These are phyloP conservation scores for Oryzias dopingdopingensis DNA, from an alignment of 2,797 vertebrate species.

Conservation along the genomic window DNA sequence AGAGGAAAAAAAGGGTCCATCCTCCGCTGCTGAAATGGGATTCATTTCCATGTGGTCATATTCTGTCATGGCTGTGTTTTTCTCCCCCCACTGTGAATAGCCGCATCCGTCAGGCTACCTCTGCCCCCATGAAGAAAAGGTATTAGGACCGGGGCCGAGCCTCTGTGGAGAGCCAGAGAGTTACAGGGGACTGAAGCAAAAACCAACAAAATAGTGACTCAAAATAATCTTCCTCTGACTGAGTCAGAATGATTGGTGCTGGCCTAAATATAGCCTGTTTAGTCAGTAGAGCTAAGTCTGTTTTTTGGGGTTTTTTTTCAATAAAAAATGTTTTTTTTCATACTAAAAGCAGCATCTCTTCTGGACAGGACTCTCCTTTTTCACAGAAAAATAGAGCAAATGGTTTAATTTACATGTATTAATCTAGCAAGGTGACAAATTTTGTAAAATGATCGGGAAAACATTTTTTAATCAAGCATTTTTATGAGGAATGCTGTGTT, in stretches of 20 bases:
- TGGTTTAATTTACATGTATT: background rate
- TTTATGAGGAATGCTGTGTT: too few species aligned
- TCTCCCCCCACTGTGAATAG: constrained; percentile 39
- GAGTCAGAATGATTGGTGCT: constrained; percentile 39
- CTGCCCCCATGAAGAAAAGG: constrained; percentile 43
- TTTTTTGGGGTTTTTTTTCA: constrained; percentile 8
- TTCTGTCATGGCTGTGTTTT: constrained; percentile 62
- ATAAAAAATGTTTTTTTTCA: constrained; percentile 32
- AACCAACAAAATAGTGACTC: constrained; percentile 18
- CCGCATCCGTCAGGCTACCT: constrained; percentile 61
- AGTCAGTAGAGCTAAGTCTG: constrained; percentile 26
- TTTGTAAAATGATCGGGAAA: background rate
- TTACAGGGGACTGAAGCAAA: constrained; percentile 38
- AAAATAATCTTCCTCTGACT: constrained; percentile 49
- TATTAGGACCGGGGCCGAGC: constrained; percentile 57
- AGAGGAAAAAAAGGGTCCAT: constrained; percentile 28
- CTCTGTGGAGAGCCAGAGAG: constrained; percentile 47
- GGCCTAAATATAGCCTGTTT: constrained; percentile 58
- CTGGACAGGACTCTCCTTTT: background rate
- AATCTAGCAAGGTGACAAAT: background rate
- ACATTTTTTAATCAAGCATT: too few species aligned
- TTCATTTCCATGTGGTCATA: constrained; percentile 81
- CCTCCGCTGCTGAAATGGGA: constrained; percentile 72
- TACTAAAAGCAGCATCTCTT: constrained; percentile 25
- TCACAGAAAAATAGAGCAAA: background rate